Conservation (phyloP, 2,113 vertebrate genomes). For the Procavia capensis region DNA sequence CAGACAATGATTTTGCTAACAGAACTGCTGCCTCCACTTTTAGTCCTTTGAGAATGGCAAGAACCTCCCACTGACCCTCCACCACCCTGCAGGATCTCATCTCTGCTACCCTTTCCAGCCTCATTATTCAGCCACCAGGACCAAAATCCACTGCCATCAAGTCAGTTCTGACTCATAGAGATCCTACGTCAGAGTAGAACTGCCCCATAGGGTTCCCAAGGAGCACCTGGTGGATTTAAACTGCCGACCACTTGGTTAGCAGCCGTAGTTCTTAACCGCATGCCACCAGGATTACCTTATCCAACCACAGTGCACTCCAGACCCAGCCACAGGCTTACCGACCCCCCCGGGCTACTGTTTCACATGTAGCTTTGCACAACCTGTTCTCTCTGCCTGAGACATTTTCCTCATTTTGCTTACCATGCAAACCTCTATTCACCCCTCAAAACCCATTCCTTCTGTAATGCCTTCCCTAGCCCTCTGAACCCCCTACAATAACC, state of each 20-base stretch:
- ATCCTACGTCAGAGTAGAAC: too few species aligned
- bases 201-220: too few species aligned
- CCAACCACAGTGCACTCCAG: background rate
- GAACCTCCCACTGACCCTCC: background rate
- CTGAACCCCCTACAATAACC: background rate
- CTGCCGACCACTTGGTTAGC: too few species aligned
- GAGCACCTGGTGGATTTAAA: too few species aligned
- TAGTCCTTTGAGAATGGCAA: background rate
- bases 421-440: slow-evolving; percentile 16
- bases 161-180: too few species aligned
- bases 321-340: background rate
- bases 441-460: slow-evolving; percentile 44
- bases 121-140: background rate
- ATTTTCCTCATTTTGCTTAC: background rate
- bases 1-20: background rate
- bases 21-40: background rate
- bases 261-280: too few species aligned
- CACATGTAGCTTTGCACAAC: background rate
- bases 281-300: too few species aligned
- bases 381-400: background rate
- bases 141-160: too few species aligned
- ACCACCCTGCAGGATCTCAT: background rate
- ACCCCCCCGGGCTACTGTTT: background rate
- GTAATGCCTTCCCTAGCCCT: background rate
- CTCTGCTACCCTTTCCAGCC: background rate